A percentile compares a stretch with the other conserved stretches of the same genome.
phyloP scores from a whole-genome alignment of 2,113 vertebrate species.

The Cyphomyrus discorhynchus region DNA sequence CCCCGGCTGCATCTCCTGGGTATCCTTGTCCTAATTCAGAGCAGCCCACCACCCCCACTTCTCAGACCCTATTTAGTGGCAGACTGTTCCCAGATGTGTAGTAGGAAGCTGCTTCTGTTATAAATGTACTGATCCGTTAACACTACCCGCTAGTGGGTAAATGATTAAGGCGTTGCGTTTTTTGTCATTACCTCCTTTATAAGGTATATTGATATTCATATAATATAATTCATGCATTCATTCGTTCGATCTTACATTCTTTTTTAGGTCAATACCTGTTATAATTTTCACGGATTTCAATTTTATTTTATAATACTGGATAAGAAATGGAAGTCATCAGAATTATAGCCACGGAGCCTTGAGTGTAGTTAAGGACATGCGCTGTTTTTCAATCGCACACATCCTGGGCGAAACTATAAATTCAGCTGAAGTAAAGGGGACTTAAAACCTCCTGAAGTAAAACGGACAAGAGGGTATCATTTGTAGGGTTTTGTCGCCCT shows the following conservation, averaged over 20 bases:
- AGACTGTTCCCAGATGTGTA: not conserved
- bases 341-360: not conserved
- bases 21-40: conserved; percentile 5
- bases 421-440: not conserved
- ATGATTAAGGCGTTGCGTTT: not conserved
- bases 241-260: not conserved
- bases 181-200: not conserved
- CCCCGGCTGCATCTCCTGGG: not conserved
- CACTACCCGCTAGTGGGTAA: not conserved
- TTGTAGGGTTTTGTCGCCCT: conserved; percentile 35
- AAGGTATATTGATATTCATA: not conserved
- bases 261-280: not conserved
- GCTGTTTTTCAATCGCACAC: not conserved
- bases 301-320: not conserved
- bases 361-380: not conserved
- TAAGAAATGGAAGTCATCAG: not conserved
- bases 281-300: not conserved
- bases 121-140: not conserved
- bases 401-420: not conserved
- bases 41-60: not conserved
- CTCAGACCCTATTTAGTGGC: not conserved
- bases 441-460: not conserved
- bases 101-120: not conserved
- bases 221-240: not conserved
- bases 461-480: not conserved